Evolutionary conservation across 2,888 invertebrate species (phyloP), one percentile per base, ranked within the genome.

Genomic region (Patella caerulea): DNA sequence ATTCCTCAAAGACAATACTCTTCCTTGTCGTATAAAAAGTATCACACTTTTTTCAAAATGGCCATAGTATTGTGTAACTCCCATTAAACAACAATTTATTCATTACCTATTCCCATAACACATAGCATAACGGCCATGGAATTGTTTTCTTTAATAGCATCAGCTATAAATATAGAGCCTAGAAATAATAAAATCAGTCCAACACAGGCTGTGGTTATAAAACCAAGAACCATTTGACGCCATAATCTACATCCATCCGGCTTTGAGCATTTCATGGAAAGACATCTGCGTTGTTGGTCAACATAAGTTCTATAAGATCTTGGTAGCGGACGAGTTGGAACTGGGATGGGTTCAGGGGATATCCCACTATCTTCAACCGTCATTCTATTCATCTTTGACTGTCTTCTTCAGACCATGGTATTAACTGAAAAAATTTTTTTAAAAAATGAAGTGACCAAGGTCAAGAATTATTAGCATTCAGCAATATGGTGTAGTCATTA

Each of bases 121-220:
- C 89, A 89, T n/a, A 89, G 79, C 88, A 89, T 88, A 14, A 89
- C 86, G n/a, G 87, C 86, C 69, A 88, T 87, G 11, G 88, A 86
- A 77, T 87, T 86, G 53, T 87, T 82, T 71, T 85, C 84, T 55
- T 81, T 79, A 2, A 89, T 82, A 29, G 89, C 88, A 59, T 87
- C 84, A 17, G 85, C 83, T 55, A 89, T 88, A 76, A 88, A 89
- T 2, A 86, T 83, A 77, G 85, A 84, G 52, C 89, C 89, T 14
- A 89, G 80, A 19, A 86, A 84, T 70, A 89, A 81, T 85, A 89
- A 86, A 45, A 86, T 80, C 17, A 89, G 81, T 45, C 89, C 89
- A 3, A 89, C 80, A 79, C 84, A 84, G 5, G 87, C 88, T 24
- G 88, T 88, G 83, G 85, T 86, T 19, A 86, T 79, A 80, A 89